phyloP scores from a whole-genome alignment of 2,888 invertebrate species.

The Polyommatus icarus region DNA sequence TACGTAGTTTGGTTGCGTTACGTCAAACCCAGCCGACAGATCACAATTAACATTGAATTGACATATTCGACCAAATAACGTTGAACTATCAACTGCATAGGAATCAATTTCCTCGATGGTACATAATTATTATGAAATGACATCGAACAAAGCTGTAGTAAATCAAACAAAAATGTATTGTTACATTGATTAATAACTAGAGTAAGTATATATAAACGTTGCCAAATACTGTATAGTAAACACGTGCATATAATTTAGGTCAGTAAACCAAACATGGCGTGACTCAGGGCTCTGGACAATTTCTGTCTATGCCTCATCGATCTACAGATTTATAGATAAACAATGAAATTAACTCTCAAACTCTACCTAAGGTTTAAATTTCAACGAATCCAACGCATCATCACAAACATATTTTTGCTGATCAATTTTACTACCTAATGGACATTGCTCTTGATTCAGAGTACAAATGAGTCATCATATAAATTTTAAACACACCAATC shows the following conservation, averaged over 20 bases:
- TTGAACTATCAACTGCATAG: too few relatives aligned
- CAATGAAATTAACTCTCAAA: not conserved
- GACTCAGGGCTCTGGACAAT: conserved; percentile 24
- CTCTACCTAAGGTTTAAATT: not conserved
- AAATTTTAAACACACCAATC: not conserved
- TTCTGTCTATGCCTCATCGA: conserved; percentile 12
- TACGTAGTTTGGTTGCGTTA: too few relatives aligned
- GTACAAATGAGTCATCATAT: not conserved
- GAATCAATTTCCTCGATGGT: too few relatives aligned
- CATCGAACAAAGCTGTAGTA: not conserved
- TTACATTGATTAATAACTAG: not conserved
- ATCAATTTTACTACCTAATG: conserved; percentile 1
- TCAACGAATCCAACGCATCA: not conserved
- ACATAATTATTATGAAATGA: not conserved
- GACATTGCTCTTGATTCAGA: not conserved
- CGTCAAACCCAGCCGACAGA: too few relatives aligned
- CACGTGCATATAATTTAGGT: conserved; percentile 25
- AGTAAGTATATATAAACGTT: conserved; percentile 10
- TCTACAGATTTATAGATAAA: conserved; percentile 7
- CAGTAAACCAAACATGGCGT: conserved; percentile 25
- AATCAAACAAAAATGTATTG: not conserved
- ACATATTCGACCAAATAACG: too few relatives aligned
- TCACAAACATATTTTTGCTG: not conserved
- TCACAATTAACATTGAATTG: too few relatives aligned
- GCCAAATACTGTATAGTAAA: conserved; percentile 21